These are phyloP conservation scores for Villa cingulata DNA, from an alignment of 2,888 invertebrate genomes.

Conservation along the genomic window DNA sequence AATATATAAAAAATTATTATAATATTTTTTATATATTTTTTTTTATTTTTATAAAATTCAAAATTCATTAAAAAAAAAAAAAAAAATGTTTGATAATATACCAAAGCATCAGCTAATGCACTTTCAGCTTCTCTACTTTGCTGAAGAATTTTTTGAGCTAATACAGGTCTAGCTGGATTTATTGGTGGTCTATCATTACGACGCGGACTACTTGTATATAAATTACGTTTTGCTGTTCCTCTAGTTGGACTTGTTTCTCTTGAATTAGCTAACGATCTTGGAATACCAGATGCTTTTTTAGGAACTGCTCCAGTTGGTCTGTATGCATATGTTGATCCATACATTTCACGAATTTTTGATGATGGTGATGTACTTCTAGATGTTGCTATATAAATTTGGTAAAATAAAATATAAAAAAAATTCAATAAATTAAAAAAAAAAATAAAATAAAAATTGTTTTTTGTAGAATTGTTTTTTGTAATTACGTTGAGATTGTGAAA, in stretches of 20 bases:
- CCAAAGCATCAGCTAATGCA: constrained; percentile 60
- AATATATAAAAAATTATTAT: constrained; percentile 10
- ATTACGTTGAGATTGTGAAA: constrained; percentile 89
- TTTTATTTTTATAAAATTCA: not conserved
- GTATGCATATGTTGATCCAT: constrained; percentile 35
- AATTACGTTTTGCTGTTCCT: constrained; percentile 17
- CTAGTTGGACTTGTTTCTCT: constrained; percentile 50
- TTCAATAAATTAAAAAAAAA: not conserved
- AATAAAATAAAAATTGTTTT: not conserved
- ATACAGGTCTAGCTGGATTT: constrained; percentile 44
- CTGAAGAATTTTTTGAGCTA: constrained; percentile 71
- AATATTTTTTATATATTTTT: constrained; percentile 6
- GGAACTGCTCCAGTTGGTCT: constrained; percentile 41
- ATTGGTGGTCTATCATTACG: constrained; percentile 41
- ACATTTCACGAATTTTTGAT: constrained; percentile 63
- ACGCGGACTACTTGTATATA: constrained; percentile 24
- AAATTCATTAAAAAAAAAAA: not conserved
- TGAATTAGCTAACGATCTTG: constrained; percentile 53
- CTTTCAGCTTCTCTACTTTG: constrained; percentile 80
- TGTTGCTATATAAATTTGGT: constrained; percentile 47
- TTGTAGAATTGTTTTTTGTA: constrained; percentile 16
- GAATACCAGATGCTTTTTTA: constrained; percentile 55
- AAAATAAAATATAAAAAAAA: constrained; percentile 10
- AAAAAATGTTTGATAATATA: constrained; percentile 20
- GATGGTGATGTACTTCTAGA: constrained; percentile 90